phyloP scores from a whole-genome alignment of 2,797 vertebrate genomes.

The Pitangus sulphuratus region DNA sequence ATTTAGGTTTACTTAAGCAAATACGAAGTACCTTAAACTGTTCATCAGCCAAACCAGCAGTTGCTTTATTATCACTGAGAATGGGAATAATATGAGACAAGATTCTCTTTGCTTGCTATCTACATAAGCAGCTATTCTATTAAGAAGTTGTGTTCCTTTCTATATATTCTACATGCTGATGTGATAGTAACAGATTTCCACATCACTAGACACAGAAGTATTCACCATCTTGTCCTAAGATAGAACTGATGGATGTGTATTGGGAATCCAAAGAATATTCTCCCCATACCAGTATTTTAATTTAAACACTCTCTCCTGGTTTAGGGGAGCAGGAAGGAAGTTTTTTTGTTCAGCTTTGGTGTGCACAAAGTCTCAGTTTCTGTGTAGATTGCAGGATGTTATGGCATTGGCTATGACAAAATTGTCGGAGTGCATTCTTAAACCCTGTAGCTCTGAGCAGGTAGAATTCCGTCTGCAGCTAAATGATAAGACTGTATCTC shows the following conservation, averaged over 20 bases:
- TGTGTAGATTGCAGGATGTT: slow-evolving; percentile 34
- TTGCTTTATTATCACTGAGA: not conserved
- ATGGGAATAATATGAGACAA: not conserved
- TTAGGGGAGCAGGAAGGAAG: not conserved
- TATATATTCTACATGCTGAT: not conserved
- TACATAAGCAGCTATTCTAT: not conserved
- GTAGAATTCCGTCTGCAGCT: slow-evolving; percentile 50
- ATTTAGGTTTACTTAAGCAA: not conserved
- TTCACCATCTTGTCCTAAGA: not conserved
- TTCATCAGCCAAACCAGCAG: not conserved
- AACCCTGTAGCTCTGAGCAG: slow-evolving; percentile 25
- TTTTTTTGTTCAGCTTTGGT: not conserved
- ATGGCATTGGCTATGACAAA: slow-evolving; percentile 27
- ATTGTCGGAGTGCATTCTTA: slow-evolving; percentile 28
- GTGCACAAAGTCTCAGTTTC: not conserved
- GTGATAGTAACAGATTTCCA: not conserved
- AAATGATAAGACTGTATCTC: slow-evolving; percentile 52
- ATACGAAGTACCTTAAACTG: not conserved
- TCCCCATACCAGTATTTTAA: not conserved
- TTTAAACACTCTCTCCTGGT: not conserved
- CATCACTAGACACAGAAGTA: not conserved
- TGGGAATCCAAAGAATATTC: not conserved
- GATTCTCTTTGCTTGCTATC: not conserved
- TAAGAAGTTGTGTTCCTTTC: not conserved
- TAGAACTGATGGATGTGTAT: not conserved